These are phyloP conservation scores for Eubasilissa splendida DNA, from an alignment of 2,888 invertebrate species.

Conservation along the genomic window DNA sequence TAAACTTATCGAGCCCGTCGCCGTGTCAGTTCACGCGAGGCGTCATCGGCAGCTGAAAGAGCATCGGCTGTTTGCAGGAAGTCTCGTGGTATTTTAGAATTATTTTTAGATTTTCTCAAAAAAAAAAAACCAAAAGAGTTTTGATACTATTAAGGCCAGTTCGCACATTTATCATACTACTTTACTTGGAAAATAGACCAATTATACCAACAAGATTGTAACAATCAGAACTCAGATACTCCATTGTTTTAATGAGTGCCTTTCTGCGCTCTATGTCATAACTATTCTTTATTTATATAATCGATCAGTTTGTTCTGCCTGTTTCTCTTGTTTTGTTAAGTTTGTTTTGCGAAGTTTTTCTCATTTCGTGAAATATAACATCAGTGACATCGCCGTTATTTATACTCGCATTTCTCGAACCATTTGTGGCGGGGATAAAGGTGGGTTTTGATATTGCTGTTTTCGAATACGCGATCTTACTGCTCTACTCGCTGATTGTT, in stretches of 20 bases:
- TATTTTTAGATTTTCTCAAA: constrained; percentile 21
- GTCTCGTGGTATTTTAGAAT: not conserved
- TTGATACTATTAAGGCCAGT: not conserved
- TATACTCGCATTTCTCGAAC: too few relatives aligned
- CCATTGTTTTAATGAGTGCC: constrained; percentile 18
- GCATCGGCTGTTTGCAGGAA: not conserved
- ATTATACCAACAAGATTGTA: constrained; percentile 8
- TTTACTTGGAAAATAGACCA: constrained; percentile 12
- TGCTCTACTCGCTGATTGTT: too few relatives aligned
- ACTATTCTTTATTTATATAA: too few relatives aligned
- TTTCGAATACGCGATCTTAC: too few relatives aligned
- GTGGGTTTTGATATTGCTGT: too few relatives aligned
- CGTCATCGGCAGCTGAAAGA: not conserved
- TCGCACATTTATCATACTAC: constrained; percentile 28
- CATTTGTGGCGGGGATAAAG: too few relatives aligned
- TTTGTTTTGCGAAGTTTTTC: too few relatives aligned
- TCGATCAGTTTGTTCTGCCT: too few relatives aligned
- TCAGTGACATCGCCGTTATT: too few relatives aligned
- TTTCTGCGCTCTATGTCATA: too few relatives aligned
- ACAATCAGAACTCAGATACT: constrained; percentile 6
- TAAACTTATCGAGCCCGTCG: constrained; percentile 7
- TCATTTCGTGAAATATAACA: too few relatives aligned
- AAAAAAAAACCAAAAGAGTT: not conserved
- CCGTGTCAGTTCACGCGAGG: not conserved
- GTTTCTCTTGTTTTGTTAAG: too few relatives aligned